Conservation (phyloP, 2,113 vertebrate genomes). For the Muscicapa adusta region DNA sequence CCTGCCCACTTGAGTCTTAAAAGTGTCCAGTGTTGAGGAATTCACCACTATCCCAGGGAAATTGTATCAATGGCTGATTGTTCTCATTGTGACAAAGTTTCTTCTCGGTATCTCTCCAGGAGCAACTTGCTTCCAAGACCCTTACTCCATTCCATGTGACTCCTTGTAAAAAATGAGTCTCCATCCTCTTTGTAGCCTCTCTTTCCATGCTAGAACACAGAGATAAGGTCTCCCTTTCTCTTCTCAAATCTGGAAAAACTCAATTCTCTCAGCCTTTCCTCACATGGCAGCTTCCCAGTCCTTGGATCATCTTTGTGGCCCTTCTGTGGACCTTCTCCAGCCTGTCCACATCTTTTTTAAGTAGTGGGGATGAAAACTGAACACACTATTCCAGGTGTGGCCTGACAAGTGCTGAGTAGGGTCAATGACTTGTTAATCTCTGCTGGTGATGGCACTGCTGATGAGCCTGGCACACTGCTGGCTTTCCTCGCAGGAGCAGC, state of each 20-base stretch:
- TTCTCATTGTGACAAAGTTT: background rate
- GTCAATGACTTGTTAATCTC: background rate
- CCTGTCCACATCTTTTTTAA: background rate
- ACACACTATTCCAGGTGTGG: background rate
- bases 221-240: background rate
- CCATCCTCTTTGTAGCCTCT: background rate
- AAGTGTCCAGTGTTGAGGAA: background rate
- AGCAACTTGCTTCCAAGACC: background rate
- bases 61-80: background rate
- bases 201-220: background rate
- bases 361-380: background rate
- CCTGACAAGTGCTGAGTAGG: background rate
- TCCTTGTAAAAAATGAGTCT: background rate
- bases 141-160: rapidly evolving
- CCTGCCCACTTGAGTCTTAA: background rate
- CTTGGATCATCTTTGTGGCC: background rate
- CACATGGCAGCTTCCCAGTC: background rate
- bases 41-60: background rate
- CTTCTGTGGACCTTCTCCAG: background rate
- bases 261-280: background rate
- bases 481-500: background rate
- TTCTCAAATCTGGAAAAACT: background rate
- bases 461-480: background rate
- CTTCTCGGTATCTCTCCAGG: background rate
- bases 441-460: background rate